Percentiles rank a stretch among this genome's conserved stretches.
Evolutionary conservation across 2,113 vertebrate genomes (phyloP).

Genomic region (Struthio camelus): DNA sequence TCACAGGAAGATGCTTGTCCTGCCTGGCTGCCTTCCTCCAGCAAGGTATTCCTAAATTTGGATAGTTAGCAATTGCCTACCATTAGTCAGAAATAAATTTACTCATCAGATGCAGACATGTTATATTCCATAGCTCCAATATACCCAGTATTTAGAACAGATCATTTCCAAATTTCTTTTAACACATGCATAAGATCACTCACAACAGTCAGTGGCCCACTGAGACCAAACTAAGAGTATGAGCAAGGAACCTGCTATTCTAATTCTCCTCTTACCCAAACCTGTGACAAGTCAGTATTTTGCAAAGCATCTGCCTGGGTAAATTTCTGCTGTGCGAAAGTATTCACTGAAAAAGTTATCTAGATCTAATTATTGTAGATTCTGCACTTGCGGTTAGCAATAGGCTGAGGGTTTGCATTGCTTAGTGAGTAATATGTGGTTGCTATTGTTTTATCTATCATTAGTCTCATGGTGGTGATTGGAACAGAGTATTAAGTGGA

Average conservation of each 20-base stretch:
- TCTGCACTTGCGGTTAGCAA: neutral
- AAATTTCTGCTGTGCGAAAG: neutral
- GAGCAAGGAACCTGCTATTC: neutral
- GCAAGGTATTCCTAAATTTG: neutral
- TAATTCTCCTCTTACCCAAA: neutral
- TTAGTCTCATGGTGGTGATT: neutral
- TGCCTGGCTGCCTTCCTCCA: neutral
- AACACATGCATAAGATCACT: neutral
- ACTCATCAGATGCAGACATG: rapidly evolving
- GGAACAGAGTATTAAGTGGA: neutral
- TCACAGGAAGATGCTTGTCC: neutral
- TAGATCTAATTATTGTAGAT: neutral
- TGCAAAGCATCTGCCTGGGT: neutral
- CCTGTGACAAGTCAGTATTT: neutral
- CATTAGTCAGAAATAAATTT: neutral
- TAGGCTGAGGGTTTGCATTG: neutral
- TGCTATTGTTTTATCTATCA: neutral
- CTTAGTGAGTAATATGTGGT: neutral
- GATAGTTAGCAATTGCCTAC: neutral
- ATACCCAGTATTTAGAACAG: neutral
- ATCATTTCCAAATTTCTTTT: neutral
- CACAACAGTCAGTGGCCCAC: neutral
- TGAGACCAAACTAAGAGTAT: neutral
- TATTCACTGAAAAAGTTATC: neutral
- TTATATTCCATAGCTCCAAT: neutral